phyloP scores from a whole-genome alignment of 2,888 invertebrate species.

The Diarsia dahlii region DNA sequence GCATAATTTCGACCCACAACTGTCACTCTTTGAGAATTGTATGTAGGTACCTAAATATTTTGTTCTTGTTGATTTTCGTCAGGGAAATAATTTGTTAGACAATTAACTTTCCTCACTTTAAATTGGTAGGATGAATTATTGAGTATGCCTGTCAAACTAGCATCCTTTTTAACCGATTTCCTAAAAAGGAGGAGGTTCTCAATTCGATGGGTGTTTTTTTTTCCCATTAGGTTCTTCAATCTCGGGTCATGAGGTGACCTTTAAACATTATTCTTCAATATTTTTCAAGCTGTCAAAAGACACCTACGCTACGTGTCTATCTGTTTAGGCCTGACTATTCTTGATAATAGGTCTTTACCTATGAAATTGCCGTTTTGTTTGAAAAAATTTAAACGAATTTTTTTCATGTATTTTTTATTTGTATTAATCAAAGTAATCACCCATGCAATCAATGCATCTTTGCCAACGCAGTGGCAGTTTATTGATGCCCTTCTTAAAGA shows the following conservation, averaged over 20 bases:
- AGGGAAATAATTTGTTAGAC: background rate
- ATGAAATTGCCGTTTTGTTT: too few species aligned
- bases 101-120: background rate
- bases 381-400: too few species aligned
- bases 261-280: background rate
- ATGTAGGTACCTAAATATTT: background rate
- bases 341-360: too few species aligned
- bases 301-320: slow-evolving; percentile 6
- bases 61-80: background rate
- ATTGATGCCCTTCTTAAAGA: too few species aligned
- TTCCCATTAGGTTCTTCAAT: background rate
- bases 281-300: slow-evolving; percentile 5
- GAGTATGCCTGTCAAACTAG: background rate
- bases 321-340: background rate
- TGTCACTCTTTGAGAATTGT: background rate
- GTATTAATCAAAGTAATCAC: too few species aligned
- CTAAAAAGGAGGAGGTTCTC: too few species aligned
- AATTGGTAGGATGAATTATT: background rate
- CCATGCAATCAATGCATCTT: too few species aligned
- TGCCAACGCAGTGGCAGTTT: too few species aligned
- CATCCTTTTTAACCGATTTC: too few species aligned
- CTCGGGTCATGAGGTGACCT: background rate
- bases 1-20: background rate
- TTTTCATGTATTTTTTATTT: too few species aligned
- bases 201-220: too few species aligned